Conservation (phyloP, 2,888 invertebrate species). For the Sinopyrophorus schimmeli region DNA sequence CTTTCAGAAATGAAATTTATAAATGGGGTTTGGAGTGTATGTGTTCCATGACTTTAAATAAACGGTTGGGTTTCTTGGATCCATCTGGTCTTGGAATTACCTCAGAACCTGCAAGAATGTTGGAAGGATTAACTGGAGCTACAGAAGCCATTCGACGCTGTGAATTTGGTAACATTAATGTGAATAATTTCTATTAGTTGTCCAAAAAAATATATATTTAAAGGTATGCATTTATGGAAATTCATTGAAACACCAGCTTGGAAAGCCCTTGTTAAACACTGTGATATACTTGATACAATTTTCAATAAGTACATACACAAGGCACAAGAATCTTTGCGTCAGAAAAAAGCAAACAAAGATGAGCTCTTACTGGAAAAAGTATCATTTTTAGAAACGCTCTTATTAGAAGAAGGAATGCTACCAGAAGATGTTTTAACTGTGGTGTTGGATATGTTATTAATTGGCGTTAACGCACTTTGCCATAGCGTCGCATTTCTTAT, state of each 20-base stretch:
- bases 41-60: slow-evolving; percentile 60
- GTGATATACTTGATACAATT: slow-evolving; percentile 65
- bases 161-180: slow-evolving; percentile 57
- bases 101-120: slow-evolving; percentile 62
- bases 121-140: slow-evolving; percentile 62
- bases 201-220: not conserved
- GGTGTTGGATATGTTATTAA: slow-evolving; percentile 67
- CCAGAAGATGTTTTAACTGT: slow-evolving; percentile 66
- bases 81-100: slow-evolving; percentile 56
- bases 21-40: slow-evolving; percentile 73
- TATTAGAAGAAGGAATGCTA: slow-evolving; percentile 60
- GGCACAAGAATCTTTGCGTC: slow-evolving; percentile 48
- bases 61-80: slow-evolving; percentile 66
- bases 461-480: slow-evolving; percentile 67
- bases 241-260: slow-evolving; percentile 64
- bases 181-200: not conserved
- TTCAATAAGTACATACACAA: slow-evolving; percentile 64
- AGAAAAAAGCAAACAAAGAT: slow-evolving; percentile 40
- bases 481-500: slow-evolving; percentile 66
- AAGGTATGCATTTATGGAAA: slow-evolving; percentile 67
- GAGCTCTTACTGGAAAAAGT: slow-evolving; percentile 38
- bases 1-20: slow-evolving; percentile 63
- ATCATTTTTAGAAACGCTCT: slow-evolving; percentile 60
- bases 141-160: slow-evolving; percentile 64
- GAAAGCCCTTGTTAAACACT: slow-evolving; percentile 62